These are phyloP conservation scores for Chaetodon trifasciatus DNA, from an alignment of 2,797 vertebrate genomes.

Conservation along the genomic window DNA sequence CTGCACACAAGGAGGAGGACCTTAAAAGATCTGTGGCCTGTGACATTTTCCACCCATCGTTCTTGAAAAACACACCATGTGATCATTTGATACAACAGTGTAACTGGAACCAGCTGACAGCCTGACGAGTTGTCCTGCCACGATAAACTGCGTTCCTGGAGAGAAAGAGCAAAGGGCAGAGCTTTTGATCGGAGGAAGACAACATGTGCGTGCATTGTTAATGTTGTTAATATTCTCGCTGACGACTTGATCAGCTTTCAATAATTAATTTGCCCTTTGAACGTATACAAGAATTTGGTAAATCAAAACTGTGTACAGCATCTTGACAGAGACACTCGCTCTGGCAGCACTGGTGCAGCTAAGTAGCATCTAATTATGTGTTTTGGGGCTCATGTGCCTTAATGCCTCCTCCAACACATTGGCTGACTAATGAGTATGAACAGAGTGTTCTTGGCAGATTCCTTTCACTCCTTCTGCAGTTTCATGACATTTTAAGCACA, in stretches of 20 bases:
- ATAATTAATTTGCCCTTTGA: conserved; percentile 50
- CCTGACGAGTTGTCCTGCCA: conserved; percentile 43
- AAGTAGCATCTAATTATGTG: conserved; percentile 64
- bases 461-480: conserved; percentile 76
- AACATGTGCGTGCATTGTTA: conserved; percentile 56
- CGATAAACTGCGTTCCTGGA: conserved; percentile 51
- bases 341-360: conserved; percentile 40
- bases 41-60: conserved; percentile 61
- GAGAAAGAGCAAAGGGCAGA: conserved; percentile 50
- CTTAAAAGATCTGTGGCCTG: conserved; percentile 33
- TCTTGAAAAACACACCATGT: conserved; percentile 47
- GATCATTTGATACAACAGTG: conserved; percentile 76
- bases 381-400: conserved; percentile 54
- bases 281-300: conserved; percentile 19
- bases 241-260: conserved; percentile 52
- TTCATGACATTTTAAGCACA: conserved; percentile 79
- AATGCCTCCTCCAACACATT: conserved; percentile 67
- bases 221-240: conserved; percentile 51
- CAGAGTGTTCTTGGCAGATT: conserved; percentile 73
- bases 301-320: conserved; percentile 38
- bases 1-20: too few relatives aligned
- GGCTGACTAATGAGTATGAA: conserved; percentile 78
- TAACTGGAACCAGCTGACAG: conserved; percentile 76
- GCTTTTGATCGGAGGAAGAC: conserved; percentile 56
- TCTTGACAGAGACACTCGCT: conserved; percentile 32